Conservation (phyloP, 2,888 invertebrate species). For the Eupeodes latifasciatus region DNA sequence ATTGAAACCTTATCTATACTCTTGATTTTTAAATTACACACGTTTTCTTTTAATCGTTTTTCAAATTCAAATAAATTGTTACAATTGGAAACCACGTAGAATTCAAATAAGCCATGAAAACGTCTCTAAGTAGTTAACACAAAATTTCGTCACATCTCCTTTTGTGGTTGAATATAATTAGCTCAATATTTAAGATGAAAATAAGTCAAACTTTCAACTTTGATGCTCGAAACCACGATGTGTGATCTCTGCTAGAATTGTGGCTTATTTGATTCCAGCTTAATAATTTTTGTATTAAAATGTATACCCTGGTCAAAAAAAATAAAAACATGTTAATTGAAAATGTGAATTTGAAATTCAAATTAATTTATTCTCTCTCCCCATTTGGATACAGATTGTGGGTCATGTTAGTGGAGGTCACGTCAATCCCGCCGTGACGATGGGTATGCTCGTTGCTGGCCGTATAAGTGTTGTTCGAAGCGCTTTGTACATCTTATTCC, state of each 20-base stretch:
- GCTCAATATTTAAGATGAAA: too few relatives aligned
- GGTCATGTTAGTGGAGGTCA: constrained; percentile 96
- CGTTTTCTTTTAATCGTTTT: too few relatives aligned
- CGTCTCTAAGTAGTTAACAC: too few relatives aligned
- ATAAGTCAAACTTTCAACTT: background rate
- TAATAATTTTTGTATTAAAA: background rate
- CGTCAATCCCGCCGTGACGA: constrained; percentile 96
- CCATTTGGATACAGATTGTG: constrained; percentile 86
- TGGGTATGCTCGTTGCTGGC: constrained; percentile 91
- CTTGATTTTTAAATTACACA: too few relatives aligned
- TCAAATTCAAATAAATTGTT: too few relatives aligned
- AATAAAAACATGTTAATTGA: constrained; percentile 58
- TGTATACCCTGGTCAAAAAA: background rate
- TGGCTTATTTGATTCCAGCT: background rate
- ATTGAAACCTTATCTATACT: too few relatives aligned
- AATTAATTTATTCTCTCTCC: constrained; percentile 72
- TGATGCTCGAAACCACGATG: background rate
- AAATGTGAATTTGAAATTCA: constrained; percentile 66
- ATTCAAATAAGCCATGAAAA: too few relatives aligned
- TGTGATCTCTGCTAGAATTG: constrained; percentile 3
- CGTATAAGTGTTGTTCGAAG: constrained; percentile 91
- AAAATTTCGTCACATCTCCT: too few relatives aligned
- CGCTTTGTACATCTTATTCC: constrained; percentile 91
- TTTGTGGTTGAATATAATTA: too few relatives aligned
- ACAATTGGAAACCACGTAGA: too few relatives aligned